A percentile compares a stretch with the other conserved stretches of the same genome.
phyloP scores from a whole-genome alignment of 2,113 vertebrate genomes.

The Xiphophorus couchianus region DNA sequence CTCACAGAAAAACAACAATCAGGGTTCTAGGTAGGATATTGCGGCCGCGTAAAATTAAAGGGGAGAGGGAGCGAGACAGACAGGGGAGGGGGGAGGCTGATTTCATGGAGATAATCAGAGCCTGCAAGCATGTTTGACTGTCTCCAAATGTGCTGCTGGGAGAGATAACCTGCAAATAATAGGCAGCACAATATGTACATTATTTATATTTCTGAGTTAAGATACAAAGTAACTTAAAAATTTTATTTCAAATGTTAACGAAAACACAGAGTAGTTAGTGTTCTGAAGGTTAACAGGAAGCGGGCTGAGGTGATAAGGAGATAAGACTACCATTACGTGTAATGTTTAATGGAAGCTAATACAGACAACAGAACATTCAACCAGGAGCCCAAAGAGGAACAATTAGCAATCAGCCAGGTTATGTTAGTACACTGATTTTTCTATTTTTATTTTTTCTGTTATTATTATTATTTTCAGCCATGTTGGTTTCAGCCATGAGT shows the following conservation, averaged over 20 bases:
- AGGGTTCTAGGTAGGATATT: conserved; percentile 50
- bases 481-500: neutral
- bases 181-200: conserved; percentile 12
- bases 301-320: conserved; percentile 54
- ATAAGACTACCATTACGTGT: conserved; percentile 72
- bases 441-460: neutral
- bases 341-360: conserved; percentile 62
- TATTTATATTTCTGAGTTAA: conserved; percentile 24
- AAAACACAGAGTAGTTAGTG: conserved; percentile 8
- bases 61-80: conserved; percentile 44
- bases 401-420: neutral
- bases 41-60: conserved; percentile 64
- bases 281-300: conserved; percentile 42
- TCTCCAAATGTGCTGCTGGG: conserved; percentile 19
- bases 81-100: conserved; percentile 31
- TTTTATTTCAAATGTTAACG: conserved; percentile 6
- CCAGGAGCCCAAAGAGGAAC: neutral
- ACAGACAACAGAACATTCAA: conserved; percentile 34
- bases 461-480: neutral
- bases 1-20: conserved; percentile 71
- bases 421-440: neutral
- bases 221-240: conserved; percentile 8
- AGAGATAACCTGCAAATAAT: conserved; percentile 4
- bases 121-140: conserved; percentile 6
- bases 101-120: conserved; percentile 52